phyloP scores from a whole-genome alignment of 2,888 invertebrate species.

The Eupithecia exiguata region DNA sequence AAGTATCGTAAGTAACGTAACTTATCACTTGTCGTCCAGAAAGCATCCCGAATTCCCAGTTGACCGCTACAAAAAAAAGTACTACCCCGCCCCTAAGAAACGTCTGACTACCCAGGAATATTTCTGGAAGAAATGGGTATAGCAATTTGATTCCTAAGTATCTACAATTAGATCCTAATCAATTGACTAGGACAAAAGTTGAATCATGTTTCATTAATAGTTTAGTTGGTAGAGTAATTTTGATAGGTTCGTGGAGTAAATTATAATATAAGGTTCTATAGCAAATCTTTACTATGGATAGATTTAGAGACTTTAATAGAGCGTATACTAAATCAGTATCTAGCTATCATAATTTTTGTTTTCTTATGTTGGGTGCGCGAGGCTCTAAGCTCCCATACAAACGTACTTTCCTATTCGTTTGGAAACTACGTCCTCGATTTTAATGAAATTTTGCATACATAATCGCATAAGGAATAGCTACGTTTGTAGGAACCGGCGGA shows the following conservation, averaged over 20 bases:
- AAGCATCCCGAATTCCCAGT: constrained; percentile 64
- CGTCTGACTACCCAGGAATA: constrained; percentile 72
- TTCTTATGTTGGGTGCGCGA: not conserved
- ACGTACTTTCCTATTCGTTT: too few species aligned
- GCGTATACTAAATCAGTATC: not conserved
- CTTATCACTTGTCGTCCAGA: constrained; percentile 51
- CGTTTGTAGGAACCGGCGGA: too few species aligned
- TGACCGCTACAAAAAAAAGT: constrained; percentile 68
- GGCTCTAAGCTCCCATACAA: too few species aligned
- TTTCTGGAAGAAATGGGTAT: constrained; percentile 81
- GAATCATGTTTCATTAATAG: not conserved
- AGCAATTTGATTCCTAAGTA: not conserved
- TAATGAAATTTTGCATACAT: too few species aligned
- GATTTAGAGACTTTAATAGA: not conserved
- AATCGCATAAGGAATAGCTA: too few species aligned
- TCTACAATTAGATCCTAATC: not conserved
- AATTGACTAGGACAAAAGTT: not conserved
- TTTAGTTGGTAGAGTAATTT: not conserved
- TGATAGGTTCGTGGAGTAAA: not conserved
- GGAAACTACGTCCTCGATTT: too few species aligned
- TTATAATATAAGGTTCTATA: not conserved
- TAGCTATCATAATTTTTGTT: not conserved
- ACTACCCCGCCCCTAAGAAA: constrained; percentile 66
- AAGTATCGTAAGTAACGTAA: constrained; percentile 20
- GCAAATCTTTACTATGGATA: not conserved